Percentiles rank a stretch among this genome's conserved stretches.
Conservation (phyloP, 2,113 vertebrate genomes). For the Marcusenius ussheri region DNA sequence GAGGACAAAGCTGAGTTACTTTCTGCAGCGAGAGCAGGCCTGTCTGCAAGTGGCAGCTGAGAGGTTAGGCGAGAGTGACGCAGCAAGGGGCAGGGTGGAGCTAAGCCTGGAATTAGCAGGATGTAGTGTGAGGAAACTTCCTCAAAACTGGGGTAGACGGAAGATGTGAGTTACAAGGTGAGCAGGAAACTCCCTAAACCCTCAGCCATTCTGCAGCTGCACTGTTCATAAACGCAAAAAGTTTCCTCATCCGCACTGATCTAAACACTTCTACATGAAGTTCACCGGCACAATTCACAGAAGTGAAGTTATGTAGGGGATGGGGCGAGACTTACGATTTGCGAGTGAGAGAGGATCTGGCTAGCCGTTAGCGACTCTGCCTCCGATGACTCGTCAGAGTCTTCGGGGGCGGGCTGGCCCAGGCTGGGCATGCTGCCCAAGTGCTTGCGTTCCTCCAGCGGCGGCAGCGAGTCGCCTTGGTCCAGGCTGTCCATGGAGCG, state of each 20-base stretch:
- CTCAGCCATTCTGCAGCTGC: neutral
- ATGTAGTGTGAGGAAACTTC: neutral
- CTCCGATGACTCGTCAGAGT: constrained; percentile 92
- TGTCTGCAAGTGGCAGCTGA: neutral
- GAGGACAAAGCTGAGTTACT: neutral
- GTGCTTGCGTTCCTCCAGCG: constrained; percentile 88
- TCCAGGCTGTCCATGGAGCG: constrained; percentile 81
- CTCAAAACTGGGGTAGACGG: neutral
- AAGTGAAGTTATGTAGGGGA: neutral
- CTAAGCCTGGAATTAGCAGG: neutral
- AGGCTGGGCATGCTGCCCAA: constrained; percentile 88
- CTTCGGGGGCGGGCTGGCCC: constrained; percentile 77
- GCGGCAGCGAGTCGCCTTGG: constrained; percentile 79
- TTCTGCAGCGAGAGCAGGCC: neutral
- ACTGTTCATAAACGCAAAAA: neutral
- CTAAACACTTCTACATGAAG: neutral
- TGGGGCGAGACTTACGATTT: constrained; percentile 64
- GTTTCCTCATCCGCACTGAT: neutral
- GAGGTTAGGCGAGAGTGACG: neutral
- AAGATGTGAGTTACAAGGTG: neutral
- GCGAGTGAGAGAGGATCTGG: constrained; percentile 85
- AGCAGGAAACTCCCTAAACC: neutral
- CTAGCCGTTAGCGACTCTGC: constrained; percentile 89
- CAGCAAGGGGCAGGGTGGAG: neutral
- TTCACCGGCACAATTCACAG: neutral